Percentiles rank a stretch among this genome's conserved stretches.
phyloP scores from a whole-genome alignment of 1,140 invertebrate genomes.

The Euura lappo region DNA sequence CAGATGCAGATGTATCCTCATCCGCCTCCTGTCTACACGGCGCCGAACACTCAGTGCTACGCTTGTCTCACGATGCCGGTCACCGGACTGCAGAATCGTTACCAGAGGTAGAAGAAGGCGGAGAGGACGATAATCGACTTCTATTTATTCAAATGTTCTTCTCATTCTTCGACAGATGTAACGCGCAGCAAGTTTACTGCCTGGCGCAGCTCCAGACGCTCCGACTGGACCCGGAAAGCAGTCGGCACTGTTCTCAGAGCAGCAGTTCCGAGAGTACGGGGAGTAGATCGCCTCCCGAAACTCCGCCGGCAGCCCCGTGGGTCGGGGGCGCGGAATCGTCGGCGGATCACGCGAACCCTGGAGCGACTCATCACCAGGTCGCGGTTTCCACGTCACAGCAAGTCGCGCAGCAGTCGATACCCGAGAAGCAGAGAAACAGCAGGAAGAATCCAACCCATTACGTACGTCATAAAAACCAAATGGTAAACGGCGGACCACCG shows the following conservation, averaged over 20 bases:
- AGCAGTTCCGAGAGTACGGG: slow-evolving; percentile 66
- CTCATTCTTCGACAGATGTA: slow-evolving; percentile 44
- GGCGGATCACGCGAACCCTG: background rate
- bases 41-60: slow-evolving; percentile 52
- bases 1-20: slow-evolving; percentile 54
- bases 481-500: slow-evolving; percentile 49
- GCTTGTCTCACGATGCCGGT: slow-evolving; percentile 52
- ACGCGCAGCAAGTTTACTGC: slow-evolving; percentile 52
- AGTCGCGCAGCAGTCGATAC: slow-evolving; percentile 28
- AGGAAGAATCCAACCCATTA: slow-evolving; percentile 46
- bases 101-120: slow-evolving; percentile 43
- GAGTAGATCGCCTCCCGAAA: slow-evolving; percentile 66
- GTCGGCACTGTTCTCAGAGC: slow-evolving; percentile 64
- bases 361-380: slow-evolving; percentile 50
- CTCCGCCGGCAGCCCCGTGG: slow-evolving; percentile 62
- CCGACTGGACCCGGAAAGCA: slow-evolving; percentile 58
- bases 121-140: slow-evolving; percentile 22
- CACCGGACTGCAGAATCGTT: slow-evolving; percentile 50
- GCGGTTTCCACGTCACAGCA: slow-evolving; percentile 35
- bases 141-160: background rate
- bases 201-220: slow-evolving; percentile 57
- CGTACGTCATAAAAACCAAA: slow-evolving; percentile 53
- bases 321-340: slow-evolving; percentile 11
- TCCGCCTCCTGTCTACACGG: slow-evolving; percentile 49
- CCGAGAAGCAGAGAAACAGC: slow-evolving; percentile 44